These are phyloP conservation scores for Aphyosemion australe DNA, from an alignment of 2,113 vertebrate genomes.

Conservation along the genomic window DNA sequence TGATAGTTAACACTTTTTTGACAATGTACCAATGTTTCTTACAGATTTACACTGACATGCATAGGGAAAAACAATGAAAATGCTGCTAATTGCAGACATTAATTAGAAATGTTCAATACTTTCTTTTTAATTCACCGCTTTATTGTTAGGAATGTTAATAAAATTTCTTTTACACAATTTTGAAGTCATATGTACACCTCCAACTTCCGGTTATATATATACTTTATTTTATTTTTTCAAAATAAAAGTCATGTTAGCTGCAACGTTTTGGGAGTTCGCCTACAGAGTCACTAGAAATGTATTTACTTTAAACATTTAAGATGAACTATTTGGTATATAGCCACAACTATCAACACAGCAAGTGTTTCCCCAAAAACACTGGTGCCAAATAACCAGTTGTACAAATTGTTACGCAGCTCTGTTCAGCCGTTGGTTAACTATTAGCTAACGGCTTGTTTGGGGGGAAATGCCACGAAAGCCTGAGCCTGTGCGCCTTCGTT, in stretches of 20 bases:
- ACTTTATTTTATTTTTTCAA: slow-evolving; percentile 4
- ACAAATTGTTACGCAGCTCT: slow-evolving; percentile 6
- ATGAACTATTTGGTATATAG: background rate
- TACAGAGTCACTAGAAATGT: background rate
- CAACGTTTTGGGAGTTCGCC: background rate
- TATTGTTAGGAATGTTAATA: too few species aligned
- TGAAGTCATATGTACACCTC: background rate
- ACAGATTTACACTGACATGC: too few species aligned
- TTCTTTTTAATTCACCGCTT: too few species aligned
- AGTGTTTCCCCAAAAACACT: background rate
- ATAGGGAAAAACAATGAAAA: too few species aligned
- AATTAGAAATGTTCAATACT: too few species aligned
- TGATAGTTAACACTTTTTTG: too few species aligned
- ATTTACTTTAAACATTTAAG: background rate
- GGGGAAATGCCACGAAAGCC: slow-evolving; percentile 54
- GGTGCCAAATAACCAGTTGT: background rate
- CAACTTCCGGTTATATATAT: slow-evolving; percentile 22
- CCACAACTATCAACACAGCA: background rate
- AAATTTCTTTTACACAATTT: too few species aligned
- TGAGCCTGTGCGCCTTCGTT: slow-evolving; percentile 24
- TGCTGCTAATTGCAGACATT: too few species aligned
- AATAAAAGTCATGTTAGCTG: slow-evolving; percentile 19
- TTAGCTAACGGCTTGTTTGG: slow-evolving; percentile 23
- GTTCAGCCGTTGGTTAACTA: slow-evolving; percentile 21
- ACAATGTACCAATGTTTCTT: too few species aligned